Percentiles rank a stretch among this genome's conserved stretches.
These are phyloP conservation scores for Alectoris magna DNA, from an alignment of 2,797 vertebrate genomes.

Conservation along the genomic window DNA sequence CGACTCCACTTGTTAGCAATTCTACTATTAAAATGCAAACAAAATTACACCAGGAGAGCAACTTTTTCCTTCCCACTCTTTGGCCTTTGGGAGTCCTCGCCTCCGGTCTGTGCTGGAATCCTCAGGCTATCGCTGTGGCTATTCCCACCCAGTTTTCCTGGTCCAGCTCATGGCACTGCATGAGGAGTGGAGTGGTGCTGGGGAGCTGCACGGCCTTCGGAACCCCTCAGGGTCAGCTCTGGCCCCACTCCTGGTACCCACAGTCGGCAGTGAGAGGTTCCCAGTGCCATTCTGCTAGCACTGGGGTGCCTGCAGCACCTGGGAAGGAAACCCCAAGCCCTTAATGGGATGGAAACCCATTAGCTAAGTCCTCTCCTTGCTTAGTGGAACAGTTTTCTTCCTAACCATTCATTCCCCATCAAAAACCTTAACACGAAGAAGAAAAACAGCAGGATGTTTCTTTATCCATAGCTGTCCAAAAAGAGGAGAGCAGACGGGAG, in stretches of 20 bases:
- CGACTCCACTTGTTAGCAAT: not conserved
- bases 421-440: not conserved
- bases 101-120: not conserved
- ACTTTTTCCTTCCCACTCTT: not conserved
- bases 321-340: not conserved
- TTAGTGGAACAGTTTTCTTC: not conserved
- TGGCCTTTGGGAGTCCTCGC: not conserved
- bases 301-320: not conserved
- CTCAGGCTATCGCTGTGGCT: not conserved
- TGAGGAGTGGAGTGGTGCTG: fast-evolving
- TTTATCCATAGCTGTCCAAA: not conserved
- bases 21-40: not conserved
- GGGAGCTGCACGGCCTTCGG: not conserved
- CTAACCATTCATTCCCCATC: not conserved
- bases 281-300: too few species aligned
- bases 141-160: fast-evolving
- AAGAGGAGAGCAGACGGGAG: not conserved
- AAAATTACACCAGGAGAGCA: not conserved
- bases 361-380: not conserved
- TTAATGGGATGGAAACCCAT: not conserved
- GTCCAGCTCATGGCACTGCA: not conserved
- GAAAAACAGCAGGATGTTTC: not conserved
- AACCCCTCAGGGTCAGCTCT: not conserved
- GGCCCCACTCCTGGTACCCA: fast-evolving
- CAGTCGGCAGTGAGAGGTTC: not conserved